These are phyloP conservation scores for Anastrepha obliqua DNA, from an alignment of 1,140 invertebrate species.

Conservation along the genomic window DNA sequence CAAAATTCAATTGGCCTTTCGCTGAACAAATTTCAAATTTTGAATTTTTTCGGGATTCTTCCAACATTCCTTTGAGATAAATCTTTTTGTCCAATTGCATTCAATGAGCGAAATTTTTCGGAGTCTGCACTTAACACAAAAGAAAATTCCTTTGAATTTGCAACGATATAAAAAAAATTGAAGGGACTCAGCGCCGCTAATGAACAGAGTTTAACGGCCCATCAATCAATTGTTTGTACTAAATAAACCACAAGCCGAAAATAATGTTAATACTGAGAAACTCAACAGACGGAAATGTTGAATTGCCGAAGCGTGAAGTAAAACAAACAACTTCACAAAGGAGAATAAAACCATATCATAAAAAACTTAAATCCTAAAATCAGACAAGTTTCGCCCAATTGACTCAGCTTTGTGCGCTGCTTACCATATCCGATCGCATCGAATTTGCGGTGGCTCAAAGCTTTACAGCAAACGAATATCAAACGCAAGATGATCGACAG, in stretches of 20 bases:
- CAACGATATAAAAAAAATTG: no score
- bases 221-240: background rate
- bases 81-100: no score
- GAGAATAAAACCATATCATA: background rate
- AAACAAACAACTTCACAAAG: background rate
- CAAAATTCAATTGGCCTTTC: no score
- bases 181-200: background rate
- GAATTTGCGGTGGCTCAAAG: background rate
- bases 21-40: no score
- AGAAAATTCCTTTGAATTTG: no score
- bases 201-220: background rate
- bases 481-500: background rate
- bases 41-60: no score
- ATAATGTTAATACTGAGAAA: background rate
- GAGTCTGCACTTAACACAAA: no score
- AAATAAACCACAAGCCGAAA: background rate
- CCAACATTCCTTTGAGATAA: no score
- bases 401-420: background rate
- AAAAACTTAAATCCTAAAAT: no score
- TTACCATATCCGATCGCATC: background rate
- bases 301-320: background rate
- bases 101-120: no score
- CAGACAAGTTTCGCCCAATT: background rate
- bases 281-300: conserved; percentile 5
- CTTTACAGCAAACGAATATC: background rate